Conservation (phyloP, 2,113 vertebrate genomes). For the Cyprinodon brontotheroides region DNA sequence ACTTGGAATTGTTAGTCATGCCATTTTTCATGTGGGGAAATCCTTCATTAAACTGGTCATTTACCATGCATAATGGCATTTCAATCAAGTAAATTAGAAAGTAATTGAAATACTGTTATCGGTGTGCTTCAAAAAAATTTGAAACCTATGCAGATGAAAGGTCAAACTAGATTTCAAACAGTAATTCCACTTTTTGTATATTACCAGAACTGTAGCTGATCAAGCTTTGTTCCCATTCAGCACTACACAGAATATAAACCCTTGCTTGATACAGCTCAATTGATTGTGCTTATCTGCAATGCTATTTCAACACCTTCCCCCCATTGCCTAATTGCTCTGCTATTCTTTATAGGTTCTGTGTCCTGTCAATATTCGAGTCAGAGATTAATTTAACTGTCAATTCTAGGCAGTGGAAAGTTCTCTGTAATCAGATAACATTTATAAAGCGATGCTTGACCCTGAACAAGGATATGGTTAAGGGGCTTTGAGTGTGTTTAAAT, state of each 20-base stretch:
- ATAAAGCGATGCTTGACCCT: conserved; percentile 70
- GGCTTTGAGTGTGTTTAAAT: neutral
- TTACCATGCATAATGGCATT: conserved; percentile 36
- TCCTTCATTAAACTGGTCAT: conserved; percentile 15
- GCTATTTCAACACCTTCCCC: conserved; percentile 33
- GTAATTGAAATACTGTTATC: conserved; percentile 44
- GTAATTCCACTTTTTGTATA: conserved; percentile 22
- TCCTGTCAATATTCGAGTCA: conserved; percentile 75
- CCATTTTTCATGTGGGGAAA: conserved; percentile 12
- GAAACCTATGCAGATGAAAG: conserved; percentile 49
- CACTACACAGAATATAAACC: conserved; percentile 12
- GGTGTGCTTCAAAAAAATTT: conserved; percentile 29
- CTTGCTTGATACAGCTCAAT: conserved; percentile 53
- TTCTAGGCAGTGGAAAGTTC: conserved; percentile 66
- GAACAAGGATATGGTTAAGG: conserved; percentile 36
- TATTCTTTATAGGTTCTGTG: conserved; percentile 59
- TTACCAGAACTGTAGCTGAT: conserved; percentile 30
- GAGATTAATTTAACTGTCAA: conserved; percentile 76
- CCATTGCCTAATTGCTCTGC: conserved; percentile 67
- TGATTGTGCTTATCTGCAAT: conserved; percentile 69
- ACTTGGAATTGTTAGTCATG: conserved; percentile 9
- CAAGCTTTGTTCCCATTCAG: conserved; percentile 19
- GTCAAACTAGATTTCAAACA: conserved; percentile 55
- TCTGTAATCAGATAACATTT: conserved; percentile 76
- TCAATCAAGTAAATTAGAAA: conserved; percentile 44